Evolutionary conservation across 1,140 invertebrate genomes (phyloP).

Genomic region (Achroia grisella): DNA sequence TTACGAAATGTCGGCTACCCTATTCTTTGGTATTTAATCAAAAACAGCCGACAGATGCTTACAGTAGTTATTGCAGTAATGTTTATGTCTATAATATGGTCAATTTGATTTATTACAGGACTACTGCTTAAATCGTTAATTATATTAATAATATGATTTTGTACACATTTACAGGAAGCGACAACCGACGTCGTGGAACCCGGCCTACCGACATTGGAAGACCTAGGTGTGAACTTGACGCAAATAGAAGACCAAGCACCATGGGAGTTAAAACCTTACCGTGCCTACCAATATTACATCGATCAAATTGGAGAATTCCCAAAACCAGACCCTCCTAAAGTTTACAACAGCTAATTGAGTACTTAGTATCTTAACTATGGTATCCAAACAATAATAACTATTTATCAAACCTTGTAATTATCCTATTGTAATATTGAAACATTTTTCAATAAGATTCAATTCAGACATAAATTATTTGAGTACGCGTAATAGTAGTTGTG

Average conservation of each 20-base stretch:
- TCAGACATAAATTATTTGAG: neutral
- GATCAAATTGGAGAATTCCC: constrained; percentile 84
- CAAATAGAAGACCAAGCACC: constrained; percentile 84
- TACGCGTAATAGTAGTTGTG: neutral
- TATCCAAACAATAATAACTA: no score
- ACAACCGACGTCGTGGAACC: constrained; percentile 79
- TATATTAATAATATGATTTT: neutral
- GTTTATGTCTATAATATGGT: neutral
- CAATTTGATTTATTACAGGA: neutral
- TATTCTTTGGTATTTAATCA: no score
- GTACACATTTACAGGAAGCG: constrained; percentile 76
- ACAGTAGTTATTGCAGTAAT: no score
- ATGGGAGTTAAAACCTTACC: constrained; percentile 83
- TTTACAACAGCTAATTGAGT: constrained; percentile 14
- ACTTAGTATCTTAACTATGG: no score
- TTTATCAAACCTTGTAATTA: no score
- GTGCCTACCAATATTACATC: constrained; percentile 80
- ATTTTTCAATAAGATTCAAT: no score
- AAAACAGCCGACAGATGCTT: no score
- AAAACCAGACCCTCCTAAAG: constrained; percentile 76
- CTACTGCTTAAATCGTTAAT: no score
- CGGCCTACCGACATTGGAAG: constrained; percentile 86
- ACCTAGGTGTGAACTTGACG: constrained; percentile 87
- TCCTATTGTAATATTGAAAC: no score
- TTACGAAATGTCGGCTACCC: no score